Conservation (phyloP, 2,888 invertebrate species). For the Laspeyria flexula region DNA sequence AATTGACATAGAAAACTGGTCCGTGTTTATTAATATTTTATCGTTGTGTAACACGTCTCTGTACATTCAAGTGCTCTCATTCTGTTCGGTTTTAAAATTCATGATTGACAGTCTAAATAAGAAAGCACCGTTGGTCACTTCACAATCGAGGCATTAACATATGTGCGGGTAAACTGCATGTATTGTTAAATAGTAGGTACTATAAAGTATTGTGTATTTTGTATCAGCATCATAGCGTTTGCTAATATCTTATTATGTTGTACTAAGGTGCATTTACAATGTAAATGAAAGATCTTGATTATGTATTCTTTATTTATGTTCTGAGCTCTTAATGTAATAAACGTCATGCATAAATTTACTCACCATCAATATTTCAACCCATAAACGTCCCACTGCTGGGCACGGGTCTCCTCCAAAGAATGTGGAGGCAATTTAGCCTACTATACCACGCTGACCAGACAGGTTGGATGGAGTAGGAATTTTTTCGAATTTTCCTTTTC, state of each 20-base stretch:
- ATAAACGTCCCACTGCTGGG: too few relatives aligned
- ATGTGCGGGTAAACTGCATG: constrained; percentile 11
- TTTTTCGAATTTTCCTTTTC: too few relatives aligned
- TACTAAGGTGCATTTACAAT: constrained; percentile 1
- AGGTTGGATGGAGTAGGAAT: too few relatives aligned
- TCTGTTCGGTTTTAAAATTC: constrained; percentile 37
- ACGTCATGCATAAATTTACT: neutral
- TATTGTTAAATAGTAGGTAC: constrained; percentile 11
- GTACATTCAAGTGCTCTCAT: constrained; percentile 22
- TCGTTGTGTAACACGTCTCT: constrained; percentile 12
- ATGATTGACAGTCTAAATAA: constrained; percentile 33
- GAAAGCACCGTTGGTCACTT: constrained; percentile 30
- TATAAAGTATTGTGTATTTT: constrained; percentile 9
- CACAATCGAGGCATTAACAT: constrained; percentile 13
- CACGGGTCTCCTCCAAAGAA: too few relatives aligned
- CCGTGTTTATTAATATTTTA: constrained; percentile 1
- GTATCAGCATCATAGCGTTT: constrained; percentile 18
- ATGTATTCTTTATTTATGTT: neutral
- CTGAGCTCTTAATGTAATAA: neutral
- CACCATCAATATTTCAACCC: too few relatives aligned
- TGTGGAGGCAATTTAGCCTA: too few relatives aligned
- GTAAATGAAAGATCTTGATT: constrained; percentile 12
- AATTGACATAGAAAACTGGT: constrained; percentile 8
- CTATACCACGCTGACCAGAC: too few relatives aligned
- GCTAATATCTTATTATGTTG: constrained; percentile 13